Base-by-base conservation (phyloP, 1,140 invertebrate genomes). In the Leptestheria dahalacensis region DNA sequence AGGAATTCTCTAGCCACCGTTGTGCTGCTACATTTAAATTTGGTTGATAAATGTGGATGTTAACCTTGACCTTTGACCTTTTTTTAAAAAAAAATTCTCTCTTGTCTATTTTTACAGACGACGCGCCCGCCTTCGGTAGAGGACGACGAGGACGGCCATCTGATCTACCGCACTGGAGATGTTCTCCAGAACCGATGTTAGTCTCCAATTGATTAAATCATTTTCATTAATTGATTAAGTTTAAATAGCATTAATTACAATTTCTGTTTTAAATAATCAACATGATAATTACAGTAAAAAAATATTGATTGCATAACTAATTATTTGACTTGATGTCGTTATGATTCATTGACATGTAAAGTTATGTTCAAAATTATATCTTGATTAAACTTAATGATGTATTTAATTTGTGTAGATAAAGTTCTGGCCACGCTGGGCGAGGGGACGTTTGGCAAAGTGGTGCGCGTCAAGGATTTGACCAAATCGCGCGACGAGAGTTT, bases 371-470 rank as follows among this genome's bases (percentile, higher is more conserved):
- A 52, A 26, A 4, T n/a, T n/a, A n/a, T n/a, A n/a, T n/a, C n/a
- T n/a, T n/a, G n/a, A n/a, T n/a, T 29, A 9, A 20, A 23, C 28
- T n/a, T n/a, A n/a, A n/a, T 52, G 29, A 59, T 57, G 28, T 48
- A 61, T n/a, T n/a, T 64, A 20, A 41, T 57, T 57, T 41, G 62
- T 46, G 55, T 88, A 98, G 95, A 97, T 88, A 92, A 97, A 83
- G 90, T 98, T 77, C 80, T 95, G 78, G 82, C 87, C 72, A 98
- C 94, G 67, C 83, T 99, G 70, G 96, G 96, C 69, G 96, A 99
- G 78, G 96, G 96, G 71, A 99, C 96, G 65, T 99, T 99, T 82
- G 96, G 96, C 73, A 97, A 98, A 82, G 95, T 99, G 70, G 93
- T 97, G 66, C 90, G 97, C 81, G 94, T 97, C 71, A 91, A 91